Conservation (phyloP, 1,140 invertebrate species). For the Neodiprion fabricii region DNA sequence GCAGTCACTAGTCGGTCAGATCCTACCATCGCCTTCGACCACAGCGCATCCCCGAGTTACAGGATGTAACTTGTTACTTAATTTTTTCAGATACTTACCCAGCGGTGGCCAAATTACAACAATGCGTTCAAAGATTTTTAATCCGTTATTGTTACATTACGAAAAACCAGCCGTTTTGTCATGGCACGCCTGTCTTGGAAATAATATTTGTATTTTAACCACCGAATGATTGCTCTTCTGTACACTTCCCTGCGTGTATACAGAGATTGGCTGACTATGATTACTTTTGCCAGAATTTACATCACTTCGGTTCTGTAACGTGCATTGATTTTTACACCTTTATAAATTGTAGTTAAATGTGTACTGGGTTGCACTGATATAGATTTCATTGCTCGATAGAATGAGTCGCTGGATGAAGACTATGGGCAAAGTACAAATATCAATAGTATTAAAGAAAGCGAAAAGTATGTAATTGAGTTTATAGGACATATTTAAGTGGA, state of each 20-base stretch:
- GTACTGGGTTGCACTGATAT: no score
- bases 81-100: conserved; percentile 33
- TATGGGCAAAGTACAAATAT: not conserved
- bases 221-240: no score
- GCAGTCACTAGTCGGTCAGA: conserved; percentile 32
- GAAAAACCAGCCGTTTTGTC: no score
- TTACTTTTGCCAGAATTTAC: no score
- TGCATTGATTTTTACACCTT: no score
- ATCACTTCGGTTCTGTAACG: no score
- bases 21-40: conserved; percentile 6
- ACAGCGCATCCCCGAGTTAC: not conserved
- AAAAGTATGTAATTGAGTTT: not conserved
- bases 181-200: no score
- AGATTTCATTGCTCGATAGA: not conserved
- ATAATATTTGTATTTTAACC: no score
- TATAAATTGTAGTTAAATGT: no score
- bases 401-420: not conserved
- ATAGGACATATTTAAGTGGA: not conserved
- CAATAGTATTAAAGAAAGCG: not conserved
- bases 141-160: no score
- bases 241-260: no score
- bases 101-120: conserved; percentile 10
- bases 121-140: not conserved
- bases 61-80: conserved; percentile 26
- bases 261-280: no score